Conservation (phyloP, 2,113 vertebrate species). For the Eclectus roratus region DNA sequence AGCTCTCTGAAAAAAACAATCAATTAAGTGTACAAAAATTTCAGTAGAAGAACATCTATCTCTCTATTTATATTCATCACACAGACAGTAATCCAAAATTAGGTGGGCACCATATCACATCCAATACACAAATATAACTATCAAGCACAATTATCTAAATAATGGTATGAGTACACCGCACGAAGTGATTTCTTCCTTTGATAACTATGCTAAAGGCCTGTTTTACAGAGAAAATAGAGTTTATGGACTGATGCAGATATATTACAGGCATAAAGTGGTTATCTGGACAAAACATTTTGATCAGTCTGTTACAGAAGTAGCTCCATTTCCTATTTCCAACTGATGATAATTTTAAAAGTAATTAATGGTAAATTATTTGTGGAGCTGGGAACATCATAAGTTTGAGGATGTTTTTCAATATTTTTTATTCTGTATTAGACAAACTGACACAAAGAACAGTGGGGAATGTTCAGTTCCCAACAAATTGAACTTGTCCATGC, state of each 20-base stretch:
- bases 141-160: conserved; percentile 8
- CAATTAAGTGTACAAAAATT: not conserved
- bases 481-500: not conserved
- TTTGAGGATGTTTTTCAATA: not conserved
- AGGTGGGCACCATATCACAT: not conserved
- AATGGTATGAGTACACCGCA: not conserved
- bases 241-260: not conserved
- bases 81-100: not conserved
- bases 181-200: not conserved
- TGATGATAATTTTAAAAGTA: not conserved
- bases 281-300: conserved; percentile 43
- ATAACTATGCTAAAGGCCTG: not conserved
- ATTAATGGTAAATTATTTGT: not conserved
- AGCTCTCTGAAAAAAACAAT: not conserved
- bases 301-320: not conserved
- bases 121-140: not conserved
- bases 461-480: not conserved
- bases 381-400: not conserved
- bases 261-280: not conserved
- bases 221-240: not conserved
- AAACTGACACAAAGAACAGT: not conserved
- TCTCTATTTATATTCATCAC: not conserved
- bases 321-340: not conserved
- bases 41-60: not conserved
- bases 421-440: not conserved